These are phyloP conservation scores for Aphelocoma californica DNA, from an alignment of 2,797 vertebrate species.

Conservation along the genomic window DNA sequence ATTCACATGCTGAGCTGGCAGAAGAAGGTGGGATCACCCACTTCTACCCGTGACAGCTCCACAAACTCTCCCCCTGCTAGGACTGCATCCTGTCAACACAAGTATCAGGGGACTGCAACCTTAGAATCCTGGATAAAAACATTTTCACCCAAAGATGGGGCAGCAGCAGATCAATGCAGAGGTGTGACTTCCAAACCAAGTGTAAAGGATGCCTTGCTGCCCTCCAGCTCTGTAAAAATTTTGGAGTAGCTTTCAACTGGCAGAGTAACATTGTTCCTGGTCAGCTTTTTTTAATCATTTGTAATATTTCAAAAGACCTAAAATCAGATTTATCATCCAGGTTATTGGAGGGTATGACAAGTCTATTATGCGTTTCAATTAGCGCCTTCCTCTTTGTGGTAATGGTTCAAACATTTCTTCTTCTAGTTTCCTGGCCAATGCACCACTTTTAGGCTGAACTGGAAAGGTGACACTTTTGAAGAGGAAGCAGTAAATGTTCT, in stretches of 20 bases:
- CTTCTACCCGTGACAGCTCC: neutral
- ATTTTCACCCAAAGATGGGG: neutral
- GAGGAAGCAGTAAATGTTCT: neutral
- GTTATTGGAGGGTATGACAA: neutral
- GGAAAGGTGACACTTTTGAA: neutral
- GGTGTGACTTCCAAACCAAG: neutral
- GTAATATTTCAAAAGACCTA: neutral
- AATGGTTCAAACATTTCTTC: neutral
- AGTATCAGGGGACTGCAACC: neutral
- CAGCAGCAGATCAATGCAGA: neutral
- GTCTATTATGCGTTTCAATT: neutral
- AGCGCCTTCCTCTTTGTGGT: neutral
- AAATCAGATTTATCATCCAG: neutral
- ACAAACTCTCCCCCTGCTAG: neutral
- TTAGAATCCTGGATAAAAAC: neutral
- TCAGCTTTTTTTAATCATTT: neutral
- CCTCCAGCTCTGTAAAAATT: neutral
- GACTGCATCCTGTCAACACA: neutral
- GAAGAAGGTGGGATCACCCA: neutral
- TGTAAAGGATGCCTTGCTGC: neutral
- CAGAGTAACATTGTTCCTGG: neutral
- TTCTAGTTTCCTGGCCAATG: neutral
- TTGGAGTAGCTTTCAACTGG: neutral
- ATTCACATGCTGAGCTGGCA: fast-evolving
- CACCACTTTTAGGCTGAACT: neutral